Conservation (phyloP, 2,888 invertebrate genomes). For the Mimas tiliae region DNA sequence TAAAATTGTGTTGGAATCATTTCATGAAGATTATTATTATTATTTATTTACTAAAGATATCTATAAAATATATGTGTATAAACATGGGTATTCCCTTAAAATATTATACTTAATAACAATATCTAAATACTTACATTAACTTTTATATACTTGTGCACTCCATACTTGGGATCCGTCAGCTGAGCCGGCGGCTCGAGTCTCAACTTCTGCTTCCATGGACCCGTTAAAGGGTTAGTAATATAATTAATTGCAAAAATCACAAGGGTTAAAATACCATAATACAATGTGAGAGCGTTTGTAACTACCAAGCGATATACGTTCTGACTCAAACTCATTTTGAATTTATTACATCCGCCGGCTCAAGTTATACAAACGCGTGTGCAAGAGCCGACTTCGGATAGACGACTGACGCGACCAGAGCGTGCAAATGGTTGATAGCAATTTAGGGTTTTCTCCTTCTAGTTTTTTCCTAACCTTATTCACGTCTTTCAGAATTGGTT, state of each 20-base stretch:
- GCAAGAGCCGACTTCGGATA: slow-evolving; percentile 23
- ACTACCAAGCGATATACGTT: slow-evolving; percentile 51
- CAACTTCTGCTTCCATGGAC: slow-evolving; percentile 64
- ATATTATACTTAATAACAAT: not conserved
- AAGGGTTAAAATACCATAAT: slow-evolving; percentile 50
- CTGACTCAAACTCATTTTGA: slow-evolving; percentile 47
- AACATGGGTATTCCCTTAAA: not conserved
- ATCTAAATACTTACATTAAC: slow-evolving; percentile 76
- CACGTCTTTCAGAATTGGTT: not conserved
- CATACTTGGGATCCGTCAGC: slow-evolving; percentile 78
- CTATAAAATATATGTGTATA: not conserved
- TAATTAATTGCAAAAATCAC: slow-evolving; percentile 54
- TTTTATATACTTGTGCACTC: slow-evolving; percentile 81
- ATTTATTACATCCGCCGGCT: not conserved
- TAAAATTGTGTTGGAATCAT: too few relatives aligned
- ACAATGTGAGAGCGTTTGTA: slow-evolving; percentile 55
- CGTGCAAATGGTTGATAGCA: not conserved
- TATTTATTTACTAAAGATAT: too few relatives aligned
- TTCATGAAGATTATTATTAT: too few relatives aligned
- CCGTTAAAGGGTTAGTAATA: slow-evolving; percentile 61
- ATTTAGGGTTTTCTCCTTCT: not conserved
- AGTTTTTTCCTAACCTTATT: not conserved
- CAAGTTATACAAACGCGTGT: slow-evolving; percentile 30
- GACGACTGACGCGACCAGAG: slow-evolving; percentile 26
- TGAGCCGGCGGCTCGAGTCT: slow-evolving; percentile 75